Base-by-base conservation (phyloP, 1,140 invertebrate species). In the Periplaneta americana region DNA sequence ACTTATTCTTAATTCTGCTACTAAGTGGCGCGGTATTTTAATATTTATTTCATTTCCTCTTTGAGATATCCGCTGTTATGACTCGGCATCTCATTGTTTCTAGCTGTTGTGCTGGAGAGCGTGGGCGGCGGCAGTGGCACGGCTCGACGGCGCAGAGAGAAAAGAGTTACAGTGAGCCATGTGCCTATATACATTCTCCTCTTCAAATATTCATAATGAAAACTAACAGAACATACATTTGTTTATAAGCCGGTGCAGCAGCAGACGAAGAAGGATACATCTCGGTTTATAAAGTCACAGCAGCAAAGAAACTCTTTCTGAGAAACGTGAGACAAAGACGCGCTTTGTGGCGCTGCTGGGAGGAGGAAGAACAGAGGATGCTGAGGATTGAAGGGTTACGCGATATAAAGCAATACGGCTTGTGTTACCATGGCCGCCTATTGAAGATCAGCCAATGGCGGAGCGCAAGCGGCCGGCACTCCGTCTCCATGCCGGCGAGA, bases 221-320 rank as follows among this genome's bases (percentile, higher is more conserved):
- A 78, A 78, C 76, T 78, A 78, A 78, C 76, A 78, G 76, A 78
- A 36, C 76, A 78, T 34, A 34, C 34, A 78, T 78, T 78, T 78
- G 76, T 78, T 78, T 78, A 37, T 78, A 36, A 34, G 76, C 6
- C 34, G 17, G 74, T 13, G 28, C n/a, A 75, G 76, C 22, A 37
- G 28, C 32, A 34, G 76, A 17, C 15, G 6, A 15, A 22, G 22
- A 66, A 66, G 48, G 48, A 66, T 66, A 66, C 48, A 66, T n/a
- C 48, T 66, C 22, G 2, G 48, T 6, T 28, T 28, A 28, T 6
- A 66, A 66, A 66, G 48, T 66, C 28, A n/a, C 48, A 66, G 48
- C 48, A n/a, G 17, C 17, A 48, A 48, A 48, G 39, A 48, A 48
- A 48, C 39, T 4, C 48, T 28, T 66, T 66, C 48, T 66, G 48